Evolutionary conservation across 2,113 vertebrate genomes (phyloP), one percentile per base, ranked within the genome.

Genomic region (Arothron firmamentum): DNA sequence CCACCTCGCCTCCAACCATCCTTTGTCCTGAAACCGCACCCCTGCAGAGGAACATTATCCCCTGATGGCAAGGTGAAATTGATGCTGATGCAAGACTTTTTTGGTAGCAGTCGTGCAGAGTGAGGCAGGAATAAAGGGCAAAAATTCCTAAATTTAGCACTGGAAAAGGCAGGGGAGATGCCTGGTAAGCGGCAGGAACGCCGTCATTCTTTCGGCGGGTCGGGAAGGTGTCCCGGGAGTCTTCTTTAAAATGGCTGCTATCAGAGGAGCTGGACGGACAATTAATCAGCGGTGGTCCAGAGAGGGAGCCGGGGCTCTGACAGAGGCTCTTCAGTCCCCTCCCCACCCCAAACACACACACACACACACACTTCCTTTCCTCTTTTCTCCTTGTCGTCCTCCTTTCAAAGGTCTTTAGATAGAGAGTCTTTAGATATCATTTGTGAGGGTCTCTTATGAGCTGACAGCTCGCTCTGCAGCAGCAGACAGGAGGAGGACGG

Each of bases 31-130:
- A 77, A 82, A 74, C 73, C 70, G 61, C 72, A 63, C 72, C 55
- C 84, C 83, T 72, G 77, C 76, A 67, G 77, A 80, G 84, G 88
- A 81, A 83, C 87, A 89, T 84, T 80, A 88, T 84, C 84, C 84
- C 89, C 89, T 79, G 67, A 79, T 45, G 83, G 91, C 90, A 92
- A 92, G 90, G 90, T 92, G 89, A 92, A 82, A 46, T 59, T 67
- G 75, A 72, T 89, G 90, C 84, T 91, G 87, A 90, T 89, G 84
- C 79, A 72, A 79, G 83, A 82, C 79, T 81, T 81, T 28, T 84
- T 87, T 83, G 81, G 70, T 38, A 70, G 77, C 70, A 74, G 74
- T 51, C 58, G 67, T 71, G 74, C 53, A 75, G 68, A 56, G 54
- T 51, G 58, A 55, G 20, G 20, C 17, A 28, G 34, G 56, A n/a